These are phyloP conservation scores for Uloborus diversus DNA, from an alignment of 1,140 invertebrate genomes.

Conservation along the genomic window DNA sequence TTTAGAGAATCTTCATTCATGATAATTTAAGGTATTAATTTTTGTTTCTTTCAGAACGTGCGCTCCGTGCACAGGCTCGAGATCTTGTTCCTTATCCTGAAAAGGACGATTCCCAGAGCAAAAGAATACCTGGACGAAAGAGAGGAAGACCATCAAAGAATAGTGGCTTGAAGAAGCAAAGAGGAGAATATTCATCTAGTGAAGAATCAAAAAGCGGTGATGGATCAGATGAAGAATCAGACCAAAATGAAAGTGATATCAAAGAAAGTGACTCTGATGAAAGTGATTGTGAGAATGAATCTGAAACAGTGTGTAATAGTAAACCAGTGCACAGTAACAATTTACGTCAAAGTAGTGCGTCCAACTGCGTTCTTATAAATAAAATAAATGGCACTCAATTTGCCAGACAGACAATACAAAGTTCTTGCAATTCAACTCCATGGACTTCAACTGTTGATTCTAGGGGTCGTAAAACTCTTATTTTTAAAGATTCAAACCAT, in stretches of 20 bases:
- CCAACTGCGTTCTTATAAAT: no score
- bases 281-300: background rate
- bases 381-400: no score
- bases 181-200: background rate
- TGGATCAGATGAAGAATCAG: background rate
- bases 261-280: background rate
- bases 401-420: no score
- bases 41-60: slow-evolving; percentile 5
- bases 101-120: background rate
- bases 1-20: no score
- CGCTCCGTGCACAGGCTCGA: background rate
- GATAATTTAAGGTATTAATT: no score
- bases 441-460: no score
- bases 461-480: no score
- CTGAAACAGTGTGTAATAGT: background rate
- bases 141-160: background rate
- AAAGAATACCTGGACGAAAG: background rate
- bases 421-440: no score
- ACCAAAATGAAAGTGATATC: background rate
- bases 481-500: no score
- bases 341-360: no score
- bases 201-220: background rate
- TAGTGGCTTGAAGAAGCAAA: no score
- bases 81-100: background rate
- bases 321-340: background rate